A percentile compares a stretch with the other conserved stretches of the same genome.
Conservation (phyloP, 2,113 vertebrate species). For the Neoarius graeffei region DNA sequence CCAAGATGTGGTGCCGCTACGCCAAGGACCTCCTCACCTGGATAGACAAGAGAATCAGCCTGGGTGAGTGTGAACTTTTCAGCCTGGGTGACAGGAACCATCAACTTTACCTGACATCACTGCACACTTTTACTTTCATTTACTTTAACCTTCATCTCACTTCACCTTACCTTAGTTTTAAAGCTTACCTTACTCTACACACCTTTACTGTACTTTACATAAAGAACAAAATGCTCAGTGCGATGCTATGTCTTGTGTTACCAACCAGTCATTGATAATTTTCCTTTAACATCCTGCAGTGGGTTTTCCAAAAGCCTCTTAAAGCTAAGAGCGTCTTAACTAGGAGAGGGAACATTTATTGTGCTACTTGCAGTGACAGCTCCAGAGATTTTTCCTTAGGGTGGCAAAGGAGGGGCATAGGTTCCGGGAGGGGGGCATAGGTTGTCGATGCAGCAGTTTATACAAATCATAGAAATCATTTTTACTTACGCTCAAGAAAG, state of each 20-base stretch:
- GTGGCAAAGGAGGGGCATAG: too few relatives aligned
- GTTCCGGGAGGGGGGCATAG: too few relatives aligned
- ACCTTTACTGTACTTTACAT: background rate
- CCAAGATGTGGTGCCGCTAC: constrained; percentile 91
- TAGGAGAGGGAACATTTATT: too few relatives aligned
- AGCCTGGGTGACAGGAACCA: background rate
- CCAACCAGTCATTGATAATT: background rate
- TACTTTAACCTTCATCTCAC: background rate
- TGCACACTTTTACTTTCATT: background rate
- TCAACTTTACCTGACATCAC: background rate
- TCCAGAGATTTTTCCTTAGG: too few relatives aligned
- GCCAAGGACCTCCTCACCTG: constrained; percentile 88
- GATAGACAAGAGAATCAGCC: constrained; percentile 85
- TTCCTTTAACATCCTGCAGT: background rate
- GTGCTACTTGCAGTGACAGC: too few relatives aligned
- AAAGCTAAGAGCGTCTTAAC: too few relatives aligned
- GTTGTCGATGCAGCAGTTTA: too few relatives aligned
- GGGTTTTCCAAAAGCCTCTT: too few relatives aligned
- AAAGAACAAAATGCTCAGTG: background rate
- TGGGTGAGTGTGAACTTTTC: constrained; percentile 72
- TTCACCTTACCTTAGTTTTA: background rate
- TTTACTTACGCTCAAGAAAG: too few relatives aligned
- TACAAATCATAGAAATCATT: too few relatives aligned
- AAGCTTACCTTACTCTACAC: background rate
- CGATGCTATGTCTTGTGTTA: background rate